A percentile compares a stretch with the other conserved stretches of the same genome.
phyloP scores from a whole-genome alignment of 2,888 invertebrate genomes.

The Catocala nupta region DNA sequence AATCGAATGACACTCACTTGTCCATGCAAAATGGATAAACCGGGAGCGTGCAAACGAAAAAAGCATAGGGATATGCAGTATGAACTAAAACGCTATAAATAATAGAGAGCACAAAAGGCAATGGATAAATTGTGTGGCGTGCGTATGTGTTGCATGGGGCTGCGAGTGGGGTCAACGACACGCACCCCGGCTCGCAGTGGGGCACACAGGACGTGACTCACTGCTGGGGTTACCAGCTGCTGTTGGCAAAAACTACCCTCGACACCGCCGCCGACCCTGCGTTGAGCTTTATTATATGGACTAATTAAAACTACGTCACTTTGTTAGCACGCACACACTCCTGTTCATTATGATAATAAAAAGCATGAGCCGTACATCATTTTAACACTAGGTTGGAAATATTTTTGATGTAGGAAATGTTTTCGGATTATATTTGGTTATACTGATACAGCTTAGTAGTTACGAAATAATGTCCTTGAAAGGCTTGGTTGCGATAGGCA shows the following conservation, averaged over 20 bases:
- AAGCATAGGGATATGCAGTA: conserved; percentile 67
- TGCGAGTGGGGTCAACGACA: conserved; percentile 85
- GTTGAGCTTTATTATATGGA: conserved; percentile 54
- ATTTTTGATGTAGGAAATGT: conserved; percentile 1
- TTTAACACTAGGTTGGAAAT: conserved; percentile 23
- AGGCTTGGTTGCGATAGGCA: conserved; percentile 1
- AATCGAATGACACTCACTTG: conserved; percentile 59
- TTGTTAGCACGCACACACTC: conserved; percentile 42
- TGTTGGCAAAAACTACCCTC: conserved; percentile 83
- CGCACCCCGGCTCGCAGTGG: conserved; percentile 82
- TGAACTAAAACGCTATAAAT: conserved; percentile 76
- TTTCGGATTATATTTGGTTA: conserved; percentile 20
- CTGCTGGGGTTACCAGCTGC: conserved; percentile 85
- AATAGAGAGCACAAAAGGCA: conserved; percentile 81
- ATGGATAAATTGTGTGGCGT: conserved; percentile 79
- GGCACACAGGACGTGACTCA: conserved; percentile 85
- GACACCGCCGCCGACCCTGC: conserved; percentile 57
- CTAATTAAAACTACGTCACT: conserved; percentile 58
- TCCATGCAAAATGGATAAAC: conserved; percentile 69
- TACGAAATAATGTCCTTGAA: neutral
- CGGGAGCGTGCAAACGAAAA: conserved; percentile 64
- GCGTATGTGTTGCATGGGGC: conserved; percentile 77
- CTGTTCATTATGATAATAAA: conserved; percentile 33
- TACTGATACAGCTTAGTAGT: conserved; percentile 16
- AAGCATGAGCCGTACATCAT: conserved; percentile 17